These are phyloP conservation scores for Setophaga coronata DNA, from an alignment of 2,113 vertebrate species.

Conservation along the genomic window DNA sequence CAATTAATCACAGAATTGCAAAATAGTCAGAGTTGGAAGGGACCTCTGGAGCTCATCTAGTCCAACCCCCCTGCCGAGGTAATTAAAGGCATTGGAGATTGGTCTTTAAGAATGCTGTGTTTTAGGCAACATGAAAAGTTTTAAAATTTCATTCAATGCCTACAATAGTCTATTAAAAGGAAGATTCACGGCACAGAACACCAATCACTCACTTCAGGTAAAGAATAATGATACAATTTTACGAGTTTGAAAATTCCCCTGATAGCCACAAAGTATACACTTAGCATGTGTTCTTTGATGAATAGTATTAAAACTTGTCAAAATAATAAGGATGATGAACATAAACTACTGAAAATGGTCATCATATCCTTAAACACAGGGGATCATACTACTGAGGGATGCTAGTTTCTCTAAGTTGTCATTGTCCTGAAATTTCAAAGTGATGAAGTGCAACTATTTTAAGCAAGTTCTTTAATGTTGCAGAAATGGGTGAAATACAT, in stretches of 20 bases:
- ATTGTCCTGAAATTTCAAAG: slow-evolving; percentile 28
- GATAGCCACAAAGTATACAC: neutral
- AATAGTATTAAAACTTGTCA: slow-evolving; percentile 12
- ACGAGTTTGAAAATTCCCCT: neutral
- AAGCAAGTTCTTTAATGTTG: slow-evolving; percentile 24
- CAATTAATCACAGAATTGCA: neutral
- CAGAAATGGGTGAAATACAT: slow-evolving; percentile 31
- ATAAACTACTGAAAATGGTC: slow-evolving; percentile 9
- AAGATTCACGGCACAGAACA: neutral
- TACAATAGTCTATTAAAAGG: neutral
- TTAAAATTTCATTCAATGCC: neutral
- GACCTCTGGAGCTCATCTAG: neutral
- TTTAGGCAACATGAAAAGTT: slow-evolving; percentile 27
- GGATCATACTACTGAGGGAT: neutral
- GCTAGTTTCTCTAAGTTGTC: neutral
- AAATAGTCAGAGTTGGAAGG: neutral
- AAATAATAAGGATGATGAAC: slow-evolving; percentile 27
- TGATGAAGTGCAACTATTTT: slow-evolving; percentile 7
- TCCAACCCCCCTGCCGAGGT: neutral
- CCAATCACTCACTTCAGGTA: neutral
- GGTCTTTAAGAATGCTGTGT: slow-evolving; percentile 5
- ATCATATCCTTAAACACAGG: neutral
- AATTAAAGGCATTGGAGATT: slow-evolving; percentile 24
- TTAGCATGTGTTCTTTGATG: neutral
- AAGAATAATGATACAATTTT: slow-evolving; percentile 1